Evolutionary conservation across 2,888 invertebrate genomes (phyloP).

Genomic region (Diadegma fenestrale): DNA sequence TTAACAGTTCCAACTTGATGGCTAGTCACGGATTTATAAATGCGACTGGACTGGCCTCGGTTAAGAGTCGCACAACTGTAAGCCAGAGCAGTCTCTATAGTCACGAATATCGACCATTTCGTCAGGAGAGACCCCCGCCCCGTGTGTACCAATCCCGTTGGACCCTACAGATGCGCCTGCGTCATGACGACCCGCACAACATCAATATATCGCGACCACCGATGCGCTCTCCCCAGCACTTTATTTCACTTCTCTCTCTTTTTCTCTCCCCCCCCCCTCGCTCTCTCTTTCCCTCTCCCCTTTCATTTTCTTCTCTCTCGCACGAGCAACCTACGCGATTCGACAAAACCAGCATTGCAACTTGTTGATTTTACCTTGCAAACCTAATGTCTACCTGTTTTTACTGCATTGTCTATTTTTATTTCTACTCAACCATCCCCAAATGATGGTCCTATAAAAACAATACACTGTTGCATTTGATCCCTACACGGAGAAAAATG

Average conservation of each 20-base stretch:
- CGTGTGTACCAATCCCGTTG: slow-evolving; percentile 72
- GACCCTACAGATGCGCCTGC: slow-evolving; percentile 77
- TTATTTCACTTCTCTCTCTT: background rate
- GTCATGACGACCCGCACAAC: slow-evolving; percentile 74
- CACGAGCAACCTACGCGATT: slow-evolving; percentile 47
- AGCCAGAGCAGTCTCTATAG: slow-evolving; percentile 77
- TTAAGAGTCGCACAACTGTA: slow-evolving; percentile 82
- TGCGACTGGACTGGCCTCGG: slow-evolving; percentile 75
- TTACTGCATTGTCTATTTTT: slow-evolving; percentile 16
- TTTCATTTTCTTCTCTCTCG: background rate
- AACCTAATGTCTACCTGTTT: slow-evolving; percentile 42
- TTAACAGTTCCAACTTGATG: slow-evolving; percentile 22
- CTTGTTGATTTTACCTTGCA: slow-evolving; percentile 66
- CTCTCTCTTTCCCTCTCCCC: background rate
- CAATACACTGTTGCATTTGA: background rate
- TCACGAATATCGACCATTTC: slow-evolving; percentile 83
- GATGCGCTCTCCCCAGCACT: slow-evolving; percentile 53
- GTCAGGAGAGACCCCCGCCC: slow-evolving; percentile 79
- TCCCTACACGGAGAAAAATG: too few species aligned
- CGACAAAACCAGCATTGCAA: slow-evolving; percentile 54
- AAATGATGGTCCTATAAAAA: background rate
- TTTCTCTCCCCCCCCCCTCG: slow-evolving; percentile 4
- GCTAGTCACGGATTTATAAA: slow-evolving; percentile 60
- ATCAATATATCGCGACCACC: slow-evolving; percentile 77
- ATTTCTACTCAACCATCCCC: background rate